A percentile compares a stretch with the other conserved stretches of the same genome.
Conservation (phyloP, 1,140 invertebrate species). For the Drosophila melanica region DNA sequence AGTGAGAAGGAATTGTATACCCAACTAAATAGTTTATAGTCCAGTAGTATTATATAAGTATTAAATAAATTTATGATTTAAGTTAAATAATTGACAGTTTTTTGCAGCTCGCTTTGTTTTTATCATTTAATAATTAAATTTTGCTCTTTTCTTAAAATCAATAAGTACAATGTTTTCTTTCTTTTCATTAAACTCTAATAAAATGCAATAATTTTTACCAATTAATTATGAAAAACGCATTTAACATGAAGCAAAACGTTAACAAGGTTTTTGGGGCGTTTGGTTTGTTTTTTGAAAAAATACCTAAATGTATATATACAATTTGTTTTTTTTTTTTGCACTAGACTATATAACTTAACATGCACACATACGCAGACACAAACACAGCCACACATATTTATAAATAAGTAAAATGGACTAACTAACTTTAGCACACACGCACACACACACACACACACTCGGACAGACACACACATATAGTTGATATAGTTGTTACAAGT, state of each 20-base stretch:
- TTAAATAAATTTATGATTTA: conserved; percentile 35
- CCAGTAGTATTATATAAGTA: conserved; percentile 43
- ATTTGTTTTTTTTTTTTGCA: conserved; percentile 12
- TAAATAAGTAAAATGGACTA: conserved; percentile 63
- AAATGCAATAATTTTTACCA: conserved; percentile 60
- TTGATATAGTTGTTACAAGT: neutral
- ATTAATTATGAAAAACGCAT: conserved; percentile 50
- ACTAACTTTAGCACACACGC: conserved; percentile 34
- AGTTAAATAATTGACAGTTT: neutral
- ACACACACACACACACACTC: conserved; percentile 3
- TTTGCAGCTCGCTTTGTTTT: conserved; percentile 7
- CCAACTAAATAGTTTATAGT: conserved; percentile 26
- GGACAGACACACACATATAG: neutral
- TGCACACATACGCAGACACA: neutral
- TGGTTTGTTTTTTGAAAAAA: conserved; percentile 51
- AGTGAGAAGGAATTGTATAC: too few relatives aligned
- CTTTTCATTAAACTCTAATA: conserved; percentile 43
- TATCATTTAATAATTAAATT: conserved; percentile 37
- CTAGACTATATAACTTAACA: conserved; percentile 8
- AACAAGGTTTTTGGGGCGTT: conserved; percentile 47
- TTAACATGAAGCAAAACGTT: conserved; percentile 62
- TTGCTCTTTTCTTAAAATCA: conserved; percentile 51
- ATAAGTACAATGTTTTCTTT: conserved; percentile 61
- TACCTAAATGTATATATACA: conserved; percentile 38
- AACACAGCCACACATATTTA: neutral